Evolutionary conservation across 2,888 invertebrate species (phyloP).

Genomic region (Drosophila ustulata): DNA sequence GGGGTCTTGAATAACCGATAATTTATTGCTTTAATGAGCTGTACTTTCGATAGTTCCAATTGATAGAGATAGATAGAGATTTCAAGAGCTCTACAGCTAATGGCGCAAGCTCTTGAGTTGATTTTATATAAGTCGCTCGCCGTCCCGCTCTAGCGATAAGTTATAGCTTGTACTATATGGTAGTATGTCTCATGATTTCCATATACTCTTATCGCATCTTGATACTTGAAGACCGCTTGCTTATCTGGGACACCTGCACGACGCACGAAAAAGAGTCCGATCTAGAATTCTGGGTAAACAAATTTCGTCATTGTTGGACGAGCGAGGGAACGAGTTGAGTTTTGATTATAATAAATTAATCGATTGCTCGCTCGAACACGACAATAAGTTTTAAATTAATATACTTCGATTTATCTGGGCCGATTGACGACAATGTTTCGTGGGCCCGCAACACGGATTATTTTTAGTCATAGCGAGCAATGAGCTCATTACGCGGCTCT

Average conservation of each 20-base stretch:
- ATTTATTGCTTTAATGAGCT: slow-evolving; percentile 23
- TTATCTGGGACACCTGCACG: slow-evolving; percentile 52
- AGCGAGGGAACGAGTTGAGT: neutral
- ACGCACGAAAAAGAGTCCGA: slow-evolving; percentile 10
- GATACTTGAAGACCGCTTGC: slow-evolving; percentile 7
- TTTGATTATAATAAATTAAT: slow-evolving; percentile 68
- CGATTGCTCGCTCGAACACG: slow-evolving; percentile 37
- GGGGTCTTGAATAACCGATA: slow-evolving; percentile 24
- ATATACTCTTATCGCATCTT: slow-evolving; percentile 51
- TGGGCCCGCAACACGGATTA: slow-evolving; percentile 36
- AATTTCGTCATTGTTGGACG: slow-evolving; percentile 62
- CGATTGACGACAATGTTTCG: slow-evolving; percentile 65
- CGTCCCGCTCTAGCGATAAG: neutral
- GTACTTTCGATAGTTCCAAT: slow-evolving; percentile 20
- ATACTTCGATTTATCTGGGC: slow-evolving; percentile 51
- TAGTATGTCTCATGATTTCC: slow-evolving; percentile 62
- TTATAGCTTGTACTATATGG: slow-evolving; percentile 28
- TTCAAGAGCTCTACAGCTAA: slow-evolving; percentile 26
- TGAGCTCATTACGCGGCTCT: slow-evolving; percentile 68
- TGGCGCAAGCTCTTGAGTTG: slow-evolving; percentile 20
- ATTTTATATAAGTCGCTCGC: slow-evolving; percentile 9
- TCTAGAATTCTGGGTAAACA: slow-evolving; percentile 48
- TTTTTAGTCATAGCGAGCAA: slow-evolving; percentile 66
- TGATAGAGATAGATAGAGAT: slow-evolving; percentile 17
- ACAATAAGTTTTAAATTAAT: slow-evolving; percentile 75